Conservation (phyloP, 2,113 vertebrate genomes). For the Oryzias curvinotus region DNA sequence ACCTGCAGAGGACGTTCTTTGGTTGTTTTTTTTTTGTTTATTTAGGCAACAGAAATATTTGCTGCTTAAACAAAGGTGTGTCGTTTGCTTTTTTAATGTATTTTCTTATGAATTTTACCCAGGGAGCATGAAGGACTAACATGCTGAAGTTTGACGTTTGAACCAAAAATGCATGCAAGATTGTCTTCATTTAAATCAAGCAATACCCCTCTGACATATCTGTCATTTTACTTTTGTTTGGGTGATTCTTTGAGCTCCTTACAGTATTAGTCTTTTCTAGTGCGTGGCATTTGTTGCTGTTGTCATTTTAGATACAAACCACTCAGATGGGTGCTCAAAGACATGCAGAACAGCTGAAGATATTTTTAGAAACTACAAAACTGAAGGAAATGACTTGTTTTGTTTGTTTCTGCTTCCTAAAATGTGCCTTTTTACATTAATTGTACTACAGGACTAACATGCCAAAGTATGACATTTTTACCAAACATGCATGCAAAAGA, state of each 20-base stretch:
- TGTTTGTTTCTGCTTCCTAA: too few species aligned
- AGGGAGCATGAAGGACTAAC: slow-evolving; percentile 47
- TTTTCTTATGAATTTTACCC: slow-evolving; percentile 40
- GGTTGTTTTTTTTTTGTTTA: slow-evolving; percentile 39
- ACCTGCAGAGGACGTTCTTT: slow-evolving; percentile 37
- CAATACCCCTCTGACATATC: slow-evolving; percentile 4
- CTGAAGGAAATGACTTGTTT: too few species aligned
- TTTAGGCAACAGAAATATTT: slow-evolving; percentile 41
- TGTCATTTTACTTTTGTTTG: slow-evolving; percentile 15
- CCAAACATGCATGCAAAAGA: neutral
- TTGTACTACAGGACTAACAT: too few species aligned
- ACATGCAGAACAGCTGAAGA: too few species aligned
- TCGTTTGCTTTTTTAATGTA: slow-evolving; percentile 40
- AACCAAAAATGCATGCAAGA: slow-evolving; percentile 26
- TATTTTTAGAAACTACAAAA: too few species aligned
- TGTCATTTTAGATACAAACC: slow-evolving; percentile 21
- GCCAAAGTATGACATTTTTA: neutral
- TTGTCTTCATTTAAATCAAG: slow-evolving; percentile 22
- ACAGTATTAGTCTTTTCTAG: slow-evolving; percentile 1
- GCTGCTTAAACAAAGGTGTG: slow-evolving; percentile 69
- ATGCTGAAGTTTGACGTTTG: slow-evolving; percentile 23
- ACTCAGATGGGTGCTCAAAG: slow-evolving; percentile 19
- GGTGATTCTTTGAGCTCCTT: slow-evolving; percentile 8
- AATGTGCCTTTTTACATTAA: too few species aligned
- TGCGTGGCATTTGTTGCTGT: slow-evolving; percentile 14